Evolutionary conservation across 92 coral and sea anemone genomes (phyloP).

Genomic region (Pocillopora meandrina): DNA sequence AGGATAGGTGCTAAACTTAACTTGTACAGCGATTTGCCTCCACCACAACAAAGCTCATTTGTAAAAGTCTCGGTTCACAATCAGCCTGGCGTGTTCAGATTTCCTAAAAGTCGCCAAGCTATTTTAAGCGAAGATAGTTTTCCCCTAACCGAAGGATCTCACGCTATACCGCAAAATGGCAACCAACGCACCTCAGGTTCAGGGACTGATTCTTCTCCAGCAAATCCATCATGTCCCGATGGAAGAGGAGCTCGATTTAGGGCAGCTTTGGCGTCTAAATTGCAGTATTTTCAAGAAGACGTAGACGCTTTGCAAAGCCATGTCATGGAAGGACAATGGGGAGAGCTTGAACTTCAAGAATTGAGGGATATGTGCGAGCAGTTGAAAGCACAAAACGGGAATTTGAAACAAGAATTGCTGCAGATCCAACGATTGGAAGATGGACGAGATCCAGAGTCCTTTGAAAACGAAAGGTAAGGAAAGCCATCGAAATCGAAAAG

Average conservation of each 20-base stretch:
- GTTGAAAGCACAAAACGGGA: constrained; percentile 67
- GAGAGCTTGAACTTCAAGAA: constrained; percentile 71
- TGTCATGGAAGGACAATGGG: constrained; percentile 76
- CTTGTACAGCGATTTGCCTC: constrained; percentile 92
- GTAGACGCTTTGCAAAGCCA: constrained; percentile 79
- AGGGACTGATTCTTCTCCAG: constrained; percentile 16
- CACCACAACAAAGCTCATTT: constrained; percentile 78
- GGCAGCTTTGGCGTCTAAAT: constrained; percentile 70
- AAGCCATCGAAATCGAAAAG: not conserved
- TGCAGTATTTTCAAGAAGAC: constrained; percentile 80
- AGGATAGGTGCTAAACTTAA: constrained; percentile 93
- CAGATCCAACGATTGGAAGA: constrained; percentile 59
- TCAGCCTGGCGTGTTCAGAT: constrained; percentile 71
- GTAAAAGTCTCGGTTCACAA: constrained; percentile 63
- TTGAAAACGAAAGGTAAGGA: constrained; percentile 68
- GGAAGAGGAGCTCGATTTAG: constrained; percentile 73
- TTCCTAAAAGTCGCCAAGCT: constrained; percentile 81
- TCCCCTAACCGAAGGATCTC: constrained; percentile 1
- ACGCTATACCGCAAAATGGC: constrained; percentile 34
- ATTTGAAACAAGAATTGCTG: constrained; percentile 68
- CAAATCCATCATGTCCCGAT: constrained; percentile 59
- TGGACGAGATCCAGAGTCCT: constrained; percentile 46
- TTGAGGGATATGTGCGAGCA: constrained; percentile 79
- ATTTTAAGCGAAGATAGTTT: constrained; percentile 53
- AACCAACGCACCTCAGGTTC: constrained; percentile 10